Base-by-base conservation (phyloP, 2,888 invertebrate genomes). In the Andrena fulva region DNA sequence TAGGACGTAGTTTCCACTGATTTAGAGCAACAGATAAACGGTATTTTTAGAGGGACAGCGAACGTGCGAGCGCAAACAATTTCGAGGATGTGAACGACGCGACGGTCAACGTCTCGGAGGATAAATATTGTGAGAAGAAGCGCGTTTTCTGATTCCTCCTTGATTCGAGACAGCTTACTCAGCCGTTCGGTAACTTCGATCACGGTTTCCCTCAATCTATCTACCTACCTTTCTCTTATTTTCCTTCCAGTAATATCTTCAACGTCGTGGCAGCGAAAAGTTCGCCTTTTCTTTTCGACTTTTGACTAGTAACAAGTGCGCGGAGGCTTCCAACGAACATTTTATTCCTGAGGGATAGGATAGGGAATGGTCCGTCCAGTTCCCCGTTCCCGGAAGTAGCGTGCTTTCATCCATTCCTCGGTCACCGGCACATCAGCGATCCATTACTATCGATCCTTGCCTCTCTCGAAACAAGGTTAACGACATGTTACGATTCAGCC, bases 391-490 rank as follows among this genome's bases (percentile, higher is more conserved):
- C 69, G 72, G 78, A 79, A 80, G 72, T 79, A 52, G 79, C 83
- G 80, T 77, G 78, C 77, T 85, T 84, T 83, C 77, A 85, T 85
- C 85, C 80, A 88, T 78, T 85, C 79, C 66, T 79, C 84, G 88
- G 88, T 86, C 89, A 84, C 82, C 81, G 85, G 78, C 87, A 84
- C 73, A 74, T 76, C 63, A 77, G 27, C 81, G 85, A 84, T 88
- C 87, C 78, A 88, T 88, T 79, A 84, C 74, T 79, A 88, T 88
- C 86, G 88, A 88, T 81, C 84, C 60, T 29, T 42, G 66, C 29
- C 64, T 60, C 60, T 64, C 78, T 72, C 62, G 80, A 78, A 86
- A 86, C 62, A 77, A 69, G 80, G 85, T 74, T 87, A 87, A 87
- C 80, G 83, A 77, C 80, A 80, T 52, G 56, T 64, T 78, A 52